Percentiles rank a stretch among this genome's conserved stretches.
Evolutionary conservation across 2,797 vertebrate genomes (phyloP).

Genomic region (Diplodus puntazzo): DNA sequence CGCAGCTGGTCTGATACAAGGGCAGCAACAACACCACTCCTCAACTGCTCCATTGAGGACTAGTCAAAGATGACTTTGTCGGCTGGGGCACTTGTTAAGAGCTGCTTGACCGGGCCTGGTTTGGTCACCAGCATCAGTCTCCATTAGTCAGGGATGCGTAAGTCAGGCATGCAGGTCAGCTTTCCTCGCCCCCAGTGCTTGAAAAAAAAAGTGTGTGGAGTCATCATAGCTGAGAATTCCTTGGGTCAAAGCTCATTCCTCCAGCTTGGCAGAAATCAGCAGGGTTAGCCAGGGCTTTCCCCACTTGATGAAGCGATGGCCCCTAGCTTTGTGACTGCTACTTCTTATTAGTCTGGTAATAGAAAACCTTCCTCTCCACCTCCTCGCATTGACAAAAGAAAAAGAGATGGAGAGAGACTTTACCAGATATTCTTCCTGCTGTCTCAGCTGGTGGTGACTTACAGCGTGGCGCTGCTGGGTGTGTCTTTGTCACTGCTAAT

Average conservation of each 20-base stretch:
- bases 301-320: constrained; percentile 30
- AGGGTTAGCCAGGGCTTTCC: constrained; percentile 17
- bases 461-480: constrained; percentile 37
- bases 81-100: constrained; percentile 18
- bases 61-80: constrained; percentile 32
- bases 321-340: constrained; percentile 36
- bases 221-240: constrained; percentile 20
- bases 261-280: constrained; percentile 29
- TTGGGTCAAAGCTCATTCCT: constrained; percentile 42
- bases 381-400: constrained; percentile 15
- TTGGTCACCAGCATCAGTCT: constrained; percentile 40
- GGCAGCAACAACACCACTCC: constrained; percentile 49
- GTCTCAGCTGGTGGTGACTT: constrained; percentile 37
- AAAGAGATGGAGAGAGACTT: constrained; percentile 32
- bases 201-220: constrained; percentile 13
- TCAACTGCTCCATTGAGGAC: constrained; percentile 28
- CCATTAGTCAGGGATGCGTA: constrained; percentile 24
- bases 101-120: constrained; percentile 20
- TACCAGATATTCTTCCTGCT: constrained; percentile 21
- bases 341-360: constrained; percentile 45
- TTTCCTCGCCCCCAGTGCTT: constrained; percentile 14
- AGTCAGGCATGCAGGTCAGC: constrained; percentile 28
- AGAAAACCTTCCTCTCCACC: constrained; percentile 14
- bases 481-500: constrained; percentile 60
- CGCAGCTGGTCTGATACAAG: constrained; percentile 45